Base-by-base conservation (phyloP, 1,140 invertebrate genomes). In the Nephotettix cincticeps region DNA sequence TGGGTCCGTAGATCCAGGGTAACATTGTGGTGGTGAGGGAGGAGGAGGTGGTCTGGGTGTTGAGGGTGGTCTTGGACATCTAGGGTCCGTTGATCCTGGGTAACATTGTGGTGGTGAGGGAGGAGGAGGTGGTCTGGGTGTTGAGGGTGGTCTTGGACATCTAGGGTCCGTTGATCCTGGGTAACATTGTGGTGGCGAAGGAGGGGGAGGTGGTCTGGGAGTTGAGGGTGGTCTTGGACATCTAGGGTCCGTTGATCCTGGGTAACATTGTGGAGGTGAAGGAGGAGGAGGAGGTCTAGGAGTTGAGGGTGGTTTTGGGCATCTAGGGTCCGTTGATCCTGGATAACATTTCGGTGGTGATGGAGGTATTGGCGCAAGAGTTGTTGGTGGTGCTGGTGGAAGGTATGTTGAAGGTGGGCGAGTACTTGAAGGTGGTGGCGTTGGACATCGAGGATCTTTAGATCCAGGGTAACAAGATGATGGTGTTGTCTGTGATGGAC, bases 301-400 rank as follows among this genome's bases (percentile, higher is more conserved):
- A 9, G 65, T 28, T 27, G 47, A 45, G 36, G 14, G 11, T 70
- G 77, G 70, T 36, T 40, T 69, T 17, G 79, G 77, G 72, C 79
- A 82, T 25, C 77, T 54, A 6, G 80, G 80, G 72, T 81, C 80
- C 0, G 32, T 74, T 9, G 78, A 78, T 21, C 79, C 79, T 28
- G 78, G 78, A 64, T 79, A 81, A 67, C 79, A 80, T 21, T 29
- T 36, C 11, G 71, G 56, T 54, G 30, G 14, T 43, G 69, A 11
- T 1, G 70, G 43, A 14, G 75, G 66, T 64, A n/a, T n/a, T n/a
- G n/a, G 9, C 9, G 40, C 40, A 43, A n/a, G 9, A 43, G 40
- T 71, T 56, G 79, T 74, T 25, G 58, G 32, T 61, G 58, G 3
- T 54, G 70, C 19, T n/a, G 66, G 73, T 70, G 40, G 68, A 27